phyloP scores from a whole-genome alignment of 1,140 invertebrate genomes.

The Diprion similis region DNA sequence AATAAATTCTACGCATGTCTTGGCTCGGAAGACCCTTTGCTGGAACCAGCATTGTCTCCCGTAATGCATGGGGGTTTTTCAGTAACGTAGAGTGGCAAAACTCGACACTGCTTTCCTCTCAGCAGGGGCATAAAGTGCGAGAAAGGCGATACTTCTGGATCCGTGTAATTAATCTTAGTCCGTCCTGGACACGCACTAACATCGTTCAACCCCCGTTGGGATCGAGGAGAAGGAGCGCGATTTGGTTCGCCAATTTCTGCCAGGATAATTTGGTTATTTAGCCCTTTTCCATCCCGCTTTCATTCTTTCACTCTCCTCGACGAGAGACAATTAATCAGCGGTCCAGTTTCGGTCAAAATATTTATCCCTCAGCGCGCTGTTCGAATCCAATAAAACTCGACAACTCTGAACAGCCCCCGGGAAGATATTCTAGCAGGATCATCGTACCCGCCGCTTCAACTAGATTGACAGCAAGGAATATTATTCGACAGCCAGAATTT shows the following conservation, averaged over 20 bases:
- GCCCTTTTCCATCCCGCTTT: background rate
- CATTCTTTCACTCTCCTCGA: background rate
- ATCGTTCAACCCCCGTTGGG: background rate
- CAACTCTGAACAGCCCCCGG: too few relatives aligned
- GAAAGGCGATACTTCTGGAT: slow-evolving; percentile 32
- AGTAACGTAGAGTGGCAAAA: background rate
- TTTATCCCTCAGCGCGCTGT: background rate
- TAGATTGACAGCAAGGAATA: too few relatives aligned
- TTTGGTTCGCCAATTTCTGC: background rate
- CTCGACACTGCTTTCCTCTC: slow-evolving; percentile 8
- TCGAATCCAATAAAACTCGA: too few relatives aligned
- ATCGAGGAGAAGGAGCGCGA: background rate
- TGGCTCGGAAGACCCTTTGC: too few relatives aligned
- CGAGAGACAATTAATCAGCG: background rate
- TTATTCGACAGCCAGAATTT: too few relatives aligned
- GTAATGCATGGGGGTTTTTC: background rate
- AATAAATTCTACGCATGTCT: too few relatives aligned
- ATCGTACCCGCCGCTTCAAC: too few relatives aligned
- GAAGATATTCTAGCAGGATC: too few relatives aligned
- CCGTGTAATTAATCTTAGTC: slow-evolving; percentile 37
- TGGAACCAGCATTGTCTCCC: too few relatives aligned
- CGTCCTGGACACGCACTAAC: slow-evolving; percentile 30
- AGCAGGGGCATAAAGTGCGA: slow-evolving; percentile 30
- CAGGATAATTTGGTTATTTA: slow-evolving; percentile 12
- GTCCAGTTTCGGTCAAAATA: background rate